phyloP scores from a whole-genome alignment of 2,797 vertebrate genomes.

The Chanos chanos region DNA sequence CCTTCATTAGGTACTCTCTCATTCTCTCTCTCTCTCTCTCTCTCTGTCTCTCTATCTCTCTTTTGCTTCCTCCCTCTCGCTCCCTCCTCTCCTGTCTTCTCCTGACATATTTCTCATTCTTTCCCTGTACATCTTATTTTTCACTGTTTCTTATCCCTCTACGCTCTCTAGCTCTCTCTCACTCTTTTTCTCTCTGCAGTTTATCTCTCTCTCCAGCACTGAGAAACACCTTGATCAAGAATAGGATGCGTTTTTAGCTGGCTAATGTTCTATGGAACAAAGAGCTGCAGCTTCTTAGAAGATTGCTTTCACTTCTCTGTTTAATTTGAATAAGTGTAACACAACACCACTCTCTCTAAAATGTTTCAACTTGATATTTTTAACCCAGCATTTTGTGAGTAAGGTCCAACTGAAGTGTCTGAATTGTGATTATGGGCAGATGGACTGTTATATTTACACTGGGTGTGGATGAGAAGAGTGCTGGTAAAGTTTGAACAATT shows the following conservation, averaged over 20 bases:
- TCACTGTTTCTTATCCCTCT: neutral
- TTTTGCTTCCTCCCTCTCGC: constrained; percentile 42
- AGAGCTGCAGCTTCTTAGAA: no score
- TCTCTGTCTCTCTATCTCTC: constrained; percentile 35
- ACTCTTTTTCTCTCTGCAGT: no score
- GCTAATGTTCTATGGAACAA: no score
- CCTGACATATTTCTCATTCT: no score
- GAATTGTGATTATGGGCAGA: constrained; percentile 99
- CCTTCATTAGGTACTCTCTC: constrained; percentile 93
- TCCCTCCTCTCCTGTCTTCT: constrained; percentile 37
- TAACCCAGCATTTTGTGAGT: constrained; percentile 95
- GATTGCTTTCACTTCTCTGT: no score
- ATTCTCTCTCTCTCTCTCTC: constrained; percentile 25
- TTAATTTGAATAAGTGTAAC: no score
- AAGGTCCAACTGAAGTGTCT: constrained; percentile 98
- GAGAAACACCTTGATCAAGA: no score
- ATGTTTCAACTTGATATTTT: no score
- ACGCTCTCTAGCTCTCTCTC: neutral
- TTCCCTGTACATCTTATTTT: no score
- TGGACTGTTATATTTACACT: constrained; percentile 99
- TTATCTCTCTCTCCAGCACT: no score
- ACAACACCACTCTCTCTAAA: no score
- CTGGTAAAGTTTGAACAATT: constrained; percentile 99
- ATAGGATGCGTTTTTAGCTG: no score
- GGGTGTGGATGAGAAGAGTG: constrained; percentile 95